Evolutionary conservation across 2,797 vertebrate species (phyloP).

Genomic region (Sebastes trivittatus): DNA sequence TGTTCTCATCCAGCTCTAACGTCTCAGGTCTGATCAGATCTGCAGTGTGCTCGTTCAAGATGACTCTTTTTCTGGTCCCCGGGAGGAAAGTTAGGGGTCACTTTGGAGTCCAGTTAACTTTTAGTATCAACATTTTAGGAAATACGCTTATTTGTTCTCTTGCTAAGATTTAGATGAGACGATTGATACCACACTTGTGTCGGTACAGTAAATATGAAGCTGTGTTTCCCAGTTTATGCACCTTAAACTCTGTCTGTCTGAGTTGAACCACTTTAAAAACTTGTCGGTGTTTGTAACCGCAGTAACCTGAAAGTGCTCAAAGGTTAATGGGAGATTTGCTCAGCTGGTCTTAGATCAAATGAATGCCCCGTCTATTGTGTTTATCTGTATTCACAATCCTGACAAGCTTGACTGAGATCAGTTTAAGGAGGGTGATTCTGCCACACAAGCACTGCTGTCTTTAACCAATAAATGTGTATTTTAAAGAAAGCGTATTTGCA

Average conservation of each 20-base stretch:
- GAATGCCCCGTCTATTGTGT: neutral
- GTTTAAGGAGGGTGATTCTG: neutral
- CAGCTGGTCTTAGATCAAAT: conserved; percentile 30
- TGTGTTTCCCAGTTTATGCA: neutral
- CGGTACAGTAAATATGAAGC: neutral
- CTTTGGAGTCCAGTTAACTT: neutral
- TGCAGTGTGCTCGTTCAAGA: neutral
- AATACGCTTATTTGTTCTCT: too few species aligned
- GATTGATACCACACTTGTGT: neutral
- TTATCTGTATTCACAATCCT: neutral
- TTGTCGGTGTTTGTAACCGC: neutral
- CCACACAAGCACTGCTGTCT: neutral
- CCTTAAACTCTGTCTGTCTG: neutral
- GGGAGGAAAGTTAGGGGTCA: neutral
- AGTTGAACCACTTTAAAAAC: neutral
- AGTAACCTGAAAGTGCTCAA: neutral
- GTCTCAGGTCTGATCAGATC: conserved; percentile 3
- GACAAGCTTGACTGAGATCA: neutral
- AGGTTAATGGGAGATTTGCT: conserved; percentile 5
- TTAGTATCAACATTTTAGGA: neutral
- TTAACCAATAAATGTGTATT: neutral
- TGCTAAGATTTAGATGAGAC: neutral
- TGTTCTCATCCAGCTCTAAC: neutral
- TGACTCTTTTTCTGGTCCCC: neutral
- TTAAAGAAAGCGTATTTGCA: neutral